Evolutionary conservation across 2,888 invertebrate genomes (phyloP), one percentile per base, ranked within the genome.

Genomic region (Adelphocoris suturalis): DNA sequence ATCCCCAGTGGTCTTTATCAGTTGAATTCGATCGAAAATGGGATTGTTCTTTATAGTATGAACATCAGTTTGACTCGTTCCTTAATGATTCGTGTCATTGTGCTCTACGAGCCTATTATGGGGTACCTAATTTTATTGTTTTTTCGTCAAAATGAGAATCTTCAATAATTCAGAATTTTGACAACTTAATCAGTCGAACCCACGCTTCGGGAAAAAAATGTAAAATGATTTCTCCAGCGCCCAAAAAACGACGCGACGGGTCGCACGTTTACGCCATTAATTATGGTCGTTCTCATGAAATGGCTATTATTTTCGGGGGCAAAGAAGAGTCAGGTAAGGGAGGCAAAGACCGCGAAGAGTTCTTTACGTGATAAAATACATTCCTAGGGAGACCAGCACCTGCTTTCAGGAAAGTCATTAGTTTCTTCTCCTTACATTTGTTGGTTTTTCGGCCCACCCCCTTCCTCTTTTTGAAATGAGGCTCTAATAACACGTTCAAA

Each of bases 321-420:
- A 23, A 52, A 68, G 23, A 68, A 68, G 52, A 16, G 13, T 52
- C 68, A 68, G 68, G 57, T 23, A 55, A n/a, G 55, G 14, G n/a
- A 61, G 68, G n/a, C 13, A 47, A n/a, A 57, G 47, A 19, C 61
- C 47, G 23, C 48, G 27, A 80, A 46, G 28, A 11, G 81, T 84
- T 89, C 75, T 75, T 89, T 75, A 84, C 68, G 61, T 84, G 68
- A 84, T 89, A 61, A 89, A 89, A 89, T 89, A 89, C 82, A 89
- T 89, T 89, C 84, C 84, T 88, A 48, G 80, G n/a, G 75, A 80
- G 19, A 46, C 28, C n/a, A 82, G 89, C 89, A 89, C 89, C 89
- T 89, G 89, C 89, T 89, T 82, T 89, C 89, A 75, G 89, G 55
- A 68, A 68, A 89, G 84, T 84, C 89, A 89, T 89, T 89, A 89